Evolutionary conservation across 2,797 vertebrate genomes (phyloP).

Genomic region (Sebastes wilsoni): DNA sequence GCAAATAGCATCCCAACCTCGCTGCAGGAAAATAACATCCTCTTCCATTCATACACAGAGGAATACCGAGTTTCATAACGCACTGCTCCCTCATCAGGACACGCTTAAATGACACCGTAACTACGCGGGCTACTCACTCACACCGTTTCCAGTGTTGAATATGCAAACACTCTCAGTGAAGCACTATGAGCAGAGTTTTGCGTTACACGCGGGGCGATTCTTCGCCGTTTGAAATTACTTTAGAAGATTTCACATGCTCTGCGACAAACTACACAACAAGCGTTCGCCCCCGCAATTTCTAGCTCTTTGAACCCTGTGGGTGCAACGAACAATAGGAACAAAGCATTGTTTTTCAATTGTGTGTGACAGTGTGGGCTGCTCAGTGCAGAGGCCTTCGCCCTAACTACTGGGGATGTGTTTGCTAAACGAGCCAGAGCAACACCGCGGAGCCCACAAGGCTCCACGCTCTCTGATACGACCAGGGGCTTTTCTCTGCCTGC

Average conservation of each 20-base stretch:
- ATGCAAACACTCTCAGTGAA: neutral
- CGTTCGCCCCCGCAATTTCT: conserved; percentile 43
- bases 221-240: conserved; percentile 17
- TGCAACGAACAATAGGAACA: conserved; percentile 64
- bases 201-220: neutral
- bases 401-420: conserved; percentile 68
- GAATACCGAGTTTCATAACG: conserved; percentile 52
- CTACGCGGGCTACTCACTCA: conserved; percentile 10
- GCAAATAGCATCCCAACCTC: conserved; percentile 44
- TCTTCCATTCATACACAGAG: conserved; percentile 40
- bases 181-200: neutral
- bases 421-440: conserved; percentile 74
- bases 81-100: conserved; percentile 29
- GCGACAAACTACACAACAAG: conserved; percentile 49
- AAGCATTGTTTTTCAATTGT: conserved; percentile 67
- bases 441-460: conserved; percentile 69
- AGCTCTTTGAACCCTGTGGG: conserved; percentile 57
- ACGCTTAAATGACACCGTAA: conserved; percentile 10
- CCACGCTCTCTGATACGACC: conserved; percentile 67
- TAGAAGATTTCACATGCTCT: conserved; percentile 27
- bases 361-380: conserved; percentile 66
- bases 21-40: conserved; percentile 58
- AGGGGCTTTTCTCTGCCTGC: conserved; percentile 76
- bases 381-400: conserved; percentile 60
- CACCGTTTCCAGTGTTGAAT: neutral